phyloP scores from a whole-genome alignment of 2,797 vertebrate genomes.

The Oreonectes daqikongensis region DNA sequence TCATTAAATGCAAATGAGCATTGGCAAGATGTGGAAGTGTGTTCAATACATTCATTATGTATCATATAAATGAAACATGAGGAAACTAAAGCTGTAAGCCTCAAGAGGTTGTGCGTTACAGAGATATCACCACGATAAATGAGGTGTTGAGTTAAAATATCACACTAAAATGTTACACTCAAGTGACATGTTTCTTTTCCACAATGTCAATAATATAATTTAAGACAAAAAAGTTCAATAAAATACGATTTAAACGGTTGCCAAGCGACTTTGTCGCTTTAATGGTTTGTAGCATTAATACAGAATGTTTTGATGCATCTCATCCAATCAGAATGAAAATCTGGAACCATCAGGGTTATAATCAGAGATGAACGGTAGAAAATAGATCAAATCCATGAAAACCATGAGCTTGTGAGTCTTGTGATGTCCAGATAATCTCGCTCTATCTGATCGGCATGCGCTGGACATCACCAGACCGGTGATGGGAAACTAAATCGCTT shows the following conservation, averaged over 20 bases:
- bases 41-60: background rate
- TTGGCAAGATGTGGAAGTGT: background rate
- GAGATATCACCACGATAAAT: background rate
- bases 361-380: background rate
- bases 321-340: background rate
- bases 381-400: background rate
- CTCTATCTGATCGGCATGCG: slow-evolving; percentile 43
- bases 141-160: background rate
- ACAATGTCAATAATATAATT: background rate
- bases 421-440: slow-evolving; percentile 35
- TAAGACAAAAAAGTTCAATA: background rate
- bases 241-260: background rate
- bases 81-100: background rate
- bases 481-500: slow-evolving; percentile 56
- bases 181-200: background rate
- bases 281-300: background rate
- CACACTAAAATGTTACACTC: background rate
- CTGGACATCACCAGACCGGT: slow-evolving; percentile 37
- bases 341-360: background rate
- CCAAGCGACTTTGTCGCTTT: background rate
- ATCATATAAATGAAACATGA: background rate
- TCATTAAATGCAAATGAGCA: background rate
- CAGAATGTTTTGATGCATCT: background rate
- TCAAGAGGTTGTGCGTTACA: background rate
- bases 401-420: background rate